Conservation (phyloP, 2,113 vertebrate genomes). For the Platichthys stellatus region DNA sequence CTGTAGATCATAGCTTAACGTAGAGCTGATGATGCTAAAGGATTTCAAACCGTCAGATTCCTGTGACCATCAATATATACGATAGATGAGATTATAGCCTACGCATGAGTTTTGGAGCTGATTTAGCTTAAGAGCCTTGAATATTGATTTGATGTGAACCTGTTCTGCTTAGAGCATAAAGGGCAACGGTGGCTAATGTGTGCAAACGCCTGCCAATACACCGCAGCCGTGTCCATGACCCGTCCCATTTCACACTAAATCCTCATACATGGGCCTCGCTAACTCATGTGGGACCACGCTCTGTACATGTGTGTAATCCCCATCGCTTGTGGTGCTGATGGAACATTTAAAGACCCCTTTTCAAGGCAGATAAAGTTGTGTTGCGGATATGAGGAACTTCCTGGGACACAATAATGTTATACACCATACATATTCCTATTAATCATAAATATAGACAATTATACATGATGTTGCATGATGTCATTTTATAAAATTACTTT, state of each 20-base stretch:
- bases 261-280: constrained; percentile 32
- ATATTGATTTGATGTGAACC: constrained; percentile 64
- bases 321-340: too few species aligned
- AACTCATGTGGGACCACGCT: constrained; percentile 24
- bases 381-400: too few species aligned
- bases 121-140: constrained; percentile 65
- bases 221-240: constrained; percentile 54
- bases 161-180: constrained; percentile 34
- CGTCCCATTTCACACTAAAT: constrained; percentile 55
- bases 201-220: constrained; percentile 61
- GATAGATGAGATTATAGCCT: constrained; percentile 55
- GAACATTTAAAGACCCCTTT: too few species aligned
- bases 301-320: not conserved
- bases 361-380: too few species aligned
- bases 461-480: too few species aligned
- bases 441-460: too few species aligned
- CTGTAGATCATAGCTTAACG: constrained; percentile 10
- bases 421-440: too few species aligned
- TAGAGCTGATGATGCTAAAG: constrained; percentile 9
- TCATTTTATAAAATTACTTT: too few species aligned
- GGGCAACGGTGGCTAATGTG: constrained; percentile 59
- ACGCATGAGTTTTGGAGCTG: constrained; percentile 58
- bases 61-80: constrained; percentile 26
- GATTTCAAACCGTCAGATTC: not conserved
- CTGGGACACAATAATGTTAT: too few species aligned